Base-by-base conservation (phyloP, 1,140 invertebrate genomes). In the Leptinotarsa defecta region DNA sequence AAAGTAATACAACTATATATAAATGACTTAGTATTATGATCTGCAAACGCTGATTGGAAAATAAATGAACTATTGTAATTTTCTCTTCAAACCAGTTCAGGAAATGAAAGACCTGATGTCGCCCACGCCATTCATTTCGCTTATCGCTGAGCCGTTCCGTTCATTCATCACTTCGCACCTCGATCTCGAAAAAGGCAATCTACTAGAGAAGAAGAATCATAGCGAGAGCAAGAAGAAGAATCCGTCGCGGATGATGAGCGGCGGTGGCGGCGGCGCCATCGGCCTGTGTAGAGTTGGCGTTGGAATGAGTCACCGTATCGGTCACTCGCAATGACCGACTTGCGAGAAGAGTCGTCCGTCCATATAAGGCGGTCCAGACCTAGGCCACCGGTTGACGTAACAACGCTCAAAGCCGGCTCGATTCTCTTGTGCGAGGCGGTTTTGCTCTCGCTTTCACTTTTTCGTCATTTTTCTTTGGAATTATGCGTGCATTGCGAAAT, bases 281-380 rank as follows among this genome's bases (percentile, higher is more conserved):
- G 52, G 52, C 15, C 52, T 19, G n/a, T 57, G 17, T 19, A 57
- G 52, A 57, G 52, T 57, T 57, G 52, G 52, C 52, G 52, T 57
- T 57, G 52, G 4, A 57, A 57, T 57, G 52, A 57, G 52, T 57
- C 52, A 57, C 4, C 52, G 52, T n/a, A 19, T 19, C 52, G 52
- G 52, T 57, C 52, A 57, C 52, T 57, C 52, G 52, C 52, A 57
- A 57, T 57, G 52, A 57, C 52, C 52, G 52, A 57, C 15, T 57
- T 57, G 52, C 52, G 52, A 57, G 52, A 57, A 19, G 52, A 57
- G 52, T 19, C 52, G 52, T 57, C 52, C 52, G 52, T 57, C 52
- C 52, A 57, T 57, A 57, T 57, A 57, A n/a, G 52, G 52, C 52
- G 52, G 15, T 57, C 52, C 52, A 57, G 52, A 57, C 52, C 52